Evolutionary conservation across 2,888 invertebrate species (phyloP).

Genomic region (Erpobdella octoculata): DNA sequence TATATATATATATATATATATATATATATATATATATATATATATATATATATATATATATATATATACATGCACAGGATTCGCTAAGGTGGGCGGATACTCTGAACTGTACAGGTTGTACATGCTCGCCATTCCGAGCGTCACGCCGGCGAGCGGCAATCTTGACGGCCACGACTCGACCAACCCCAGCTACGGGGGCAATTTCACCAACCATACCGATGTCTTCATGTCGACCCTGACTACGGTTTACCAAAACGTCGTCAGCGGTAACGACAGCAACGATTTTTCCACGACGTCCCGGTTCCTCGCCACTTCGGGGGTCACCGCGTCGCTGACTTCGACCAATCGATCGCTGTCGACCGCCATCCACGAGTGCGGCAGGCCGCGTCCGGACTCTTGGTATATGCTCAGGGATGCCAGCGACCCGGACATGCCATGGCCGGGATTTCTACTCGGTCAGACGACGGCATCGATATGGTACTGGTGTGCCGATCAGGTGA

Average conservation of each 20-base stretch:
- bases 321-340: background rate
- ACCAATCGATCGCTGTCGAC: background rate
- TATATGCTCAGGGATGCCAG: slow-evolving; percentile 51
- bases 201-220: background rate
- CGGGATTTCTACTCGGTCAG: slow-evolving; percentile 55
- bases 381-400: slow-evolving; percentile 51
- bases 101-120: slow-evolving; percentile 50
- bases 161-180: background rate
- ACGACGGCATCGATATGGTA: slow-evolving; percentile 57
- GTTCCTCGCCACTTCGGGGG: background rate
- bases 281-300: background rate
- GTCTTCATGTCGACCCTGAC: background rate
- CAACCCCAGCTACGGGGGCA: background rate
- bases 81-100: slow-evolving; percentile 53
- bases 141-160: no score
- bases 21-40: no score
- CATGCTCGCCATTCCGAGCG: slow-evolving; percentile 45
- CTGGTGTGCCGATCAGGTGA: slow-evolving; percentile 54
- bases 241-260: background rate
- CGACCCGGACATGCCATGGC: slow-evolving; percentile 56
- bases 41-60: no score
- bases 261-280: slow-evolving; percentile 36
- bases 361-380: slow-evolving; percentile 44
- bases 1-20: no score
- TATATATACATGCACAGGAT: slow-evolving; percentile 50